A percentile compares a stretch with the other conserved stretches of the same genome.
Conservation (phyloP, 1,140 invertebrate genomes). For the Cotesia typhae region DNA sequence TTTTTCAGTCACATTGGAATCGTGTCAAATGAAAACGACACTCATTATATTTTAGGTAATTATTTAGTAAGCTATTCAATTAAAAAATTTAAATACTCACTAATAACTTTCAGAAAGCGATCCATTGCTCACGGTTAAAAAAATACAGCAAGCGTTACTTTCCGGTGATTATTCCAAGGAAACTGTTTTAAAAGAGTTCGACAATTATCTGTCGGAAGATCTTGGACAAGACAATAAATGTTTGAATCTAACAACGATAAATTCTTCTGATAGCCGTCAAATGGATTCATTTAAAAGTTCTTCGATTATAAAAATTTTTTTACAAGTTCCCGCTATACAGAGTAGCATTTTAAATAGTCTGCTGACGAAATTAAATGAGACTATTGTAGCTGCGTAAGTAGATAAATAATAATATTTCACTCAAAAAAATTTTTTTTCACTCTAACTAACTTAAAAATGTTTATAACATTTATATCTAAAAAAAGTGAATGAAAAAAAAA, state of each 20-base stretch:
- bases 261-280: constrained; percentile 37
- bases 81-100: background rate
- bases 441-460: no score
- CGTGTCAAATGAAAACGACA: background rate
- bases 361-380: constrained; percentile 54
- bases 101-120: constrained; percentile 45
- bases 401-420: background rate
- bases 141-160: constrained; percentile 49
- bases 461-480: no score
- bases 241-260: constrained; percentile 50
- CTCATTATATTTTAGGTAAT: constrained; percentile 4
- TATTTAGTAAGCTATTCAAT: no score
- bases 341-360: constrained; percentile 50
- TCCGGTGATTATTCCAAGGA: constrained; percentile 40
- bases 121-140: constrained; percentile 43
- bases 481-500: no score
- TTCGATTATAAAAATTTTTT: constrained; percentile 53
- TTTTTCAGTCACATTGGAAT: background rate
- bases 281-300: constrained; percentile 39
- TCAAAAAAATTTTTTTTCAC: no score
- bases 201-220: constrained; percentile 47
- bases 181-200: constrained; percentile 51
- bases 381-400: constrained; percentile 53
- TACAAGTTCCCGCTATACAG: constrained; percentile 57
- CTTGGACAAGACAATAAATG: constrained; percentile 52